Conservation (phyloP, 2,888 invertebrate species). For the Portevinia maculata region DNA sequence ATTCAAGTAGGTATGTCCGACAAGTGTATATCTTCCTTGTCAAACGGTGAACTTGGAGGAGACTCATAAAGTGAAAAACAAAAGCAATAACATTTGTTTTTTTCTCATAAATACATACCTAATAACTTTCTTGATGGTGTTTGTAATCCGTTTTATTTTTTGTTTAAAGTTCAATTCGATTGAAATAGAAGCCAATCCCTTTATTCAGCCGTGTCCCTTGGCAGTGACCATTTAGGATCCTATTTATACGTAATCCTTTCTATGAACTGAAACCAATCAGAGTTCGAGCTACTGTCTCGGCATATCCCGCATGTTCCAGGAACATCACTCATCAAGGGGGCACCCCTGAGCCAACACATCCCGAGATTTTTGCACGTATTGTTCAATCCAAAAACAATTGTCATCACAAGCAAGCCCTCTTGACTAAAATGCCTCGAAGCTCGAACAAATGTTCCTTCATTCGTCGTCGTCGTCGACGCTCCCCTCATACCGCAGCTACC, state of each 20-base stretch:
- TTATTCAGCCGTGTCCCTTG: not conserved
- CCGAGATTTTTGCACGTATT: slow-evolving; percentile 62
- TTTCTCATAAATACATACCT: no score
- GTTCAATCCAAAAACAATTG: slow-evolving; percentile 69
- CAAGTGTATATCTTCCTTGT: no score
- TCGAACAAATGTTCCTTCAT: slow-evolving; percentile 69
- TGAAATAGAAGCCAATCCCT: slow-evolving; percentile 30
- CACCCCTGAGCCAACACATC: slow-evolving; percentile 49
- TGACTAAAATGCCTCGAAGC: slow-evolving; percentile 69
- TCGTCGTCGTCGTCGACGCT: slow-evolving; percentile 12
- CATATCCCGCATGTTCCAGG: slow-evolving; percentile 42
- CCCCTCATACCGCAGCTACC: not conserved
- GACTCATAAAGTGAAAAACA: no score
- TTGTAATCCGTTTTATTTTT: not conserved
- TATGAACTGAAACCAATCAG: slow-evolving; percentile 44
- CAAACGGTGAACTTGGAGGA: no score
- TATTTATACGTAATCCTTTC: slow-evolving; percentile 31
- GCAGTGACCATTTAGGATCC: slow-evolving; percentile 13
- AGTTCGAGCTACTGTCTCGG: slow-evolving; percentile 39
- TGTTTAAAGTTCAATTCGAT: slow-evolving; percentile 7
- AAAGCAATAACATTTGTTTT: no score
- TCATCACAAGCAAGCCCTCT: slow-evolving; percentile 65
- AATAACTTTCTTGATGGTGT: no score
- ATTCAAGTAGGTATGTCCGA: no score
- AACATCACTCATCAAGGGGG: slow-evolving; percentile 48